These are phyloP conservation scores for Lamprotornis superbus DNA, from an alignment of 2,113 vertebrate genomes.

Conservation along the genomic window DNA sequence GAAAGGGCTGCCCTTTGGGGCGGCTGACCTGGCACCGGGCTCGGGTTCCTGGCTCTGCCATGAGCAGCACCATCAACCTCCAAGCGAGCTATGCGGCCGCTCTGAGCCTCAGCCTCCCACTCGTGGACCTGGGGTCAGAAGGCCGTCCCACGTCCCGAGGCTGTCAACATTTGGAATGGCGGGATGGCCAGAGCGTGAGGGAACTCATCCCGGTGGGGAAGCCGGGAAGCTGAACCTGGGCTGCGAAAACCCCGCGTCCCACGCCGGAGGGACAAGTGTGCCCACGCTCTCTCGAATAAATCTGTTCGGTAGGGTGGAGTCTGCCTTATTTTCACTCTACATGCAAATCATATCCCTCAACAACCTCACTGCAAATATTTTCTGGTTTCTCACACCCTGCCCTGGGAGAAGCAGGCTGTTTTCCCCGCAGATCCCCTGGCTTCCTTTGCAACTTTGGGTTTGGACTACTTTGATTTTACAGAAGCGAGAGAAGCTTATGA, in stretches of 20 bases:
- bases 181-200: fast-evolving
- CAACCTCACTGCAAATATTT: slow-evolving; percentile 6
- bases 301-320: slow-evolving; percentile 18
- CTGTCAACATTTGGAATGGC: fast-evolving
- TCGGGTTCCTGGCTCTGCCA: background rate
- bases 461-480: background rate
- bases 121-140: fast-evolving
- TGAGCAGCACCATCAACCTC: fast-evolving
- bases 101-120: background rate
- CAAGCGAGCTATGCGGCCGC: fast-evolving
- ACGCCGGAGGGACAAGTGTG: background rate
- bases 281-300: background rate
- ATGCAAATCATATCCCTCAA: slow-evolving; percentile 41
- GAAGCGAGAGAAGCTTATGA: background rate
- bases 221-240: background rate
- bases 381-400: slow-evolving; percentile 32
- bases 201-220: background rate
- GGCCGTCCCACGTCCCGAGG: fast-evolving
- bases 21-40: background rate
- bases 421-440: background rate
- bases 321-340: slow-evolving; percentile 23
- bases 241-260: background rate
- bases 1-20: background rate
- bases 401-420: background rate
- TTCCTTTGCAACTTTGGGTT: background rate